Evolutionary conservation across 2,113 vertebrate species (phyloP), one percentile per base, ranked within the genome.

Genomic region (Calyptommatus sinebrachiatus): DNA sequence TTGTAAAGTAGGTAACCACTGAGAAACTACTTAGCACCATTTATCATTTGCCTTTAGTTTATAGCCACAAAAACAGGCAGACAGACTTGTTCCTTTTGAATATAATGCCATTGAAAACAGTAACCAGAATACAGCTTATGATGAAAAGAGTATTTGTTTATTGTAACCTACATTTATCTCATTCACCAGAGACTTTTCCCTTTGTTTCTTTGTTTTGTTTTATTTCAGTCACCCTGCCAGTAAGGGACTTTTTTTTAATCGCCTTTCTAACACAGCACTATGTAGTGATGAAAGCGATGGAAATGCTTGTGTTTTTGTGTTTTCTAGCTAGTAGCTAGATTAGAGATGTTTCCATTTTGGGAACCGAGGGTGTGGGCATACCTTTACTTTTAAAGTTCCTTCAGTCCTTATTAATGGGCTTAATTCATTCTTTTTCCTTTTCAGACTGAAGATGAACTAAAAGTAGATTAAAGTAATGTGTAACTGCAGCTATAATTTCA

Each of bases 41-140:
- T 69, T 70, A 20, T 45, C 21, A 21, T 0, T 79, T 80, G 67
- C 70, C 82, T 86, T 87, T 91, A 41, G 68, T 76, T 81, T 78
- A 28, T 65, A 77, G 0, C 0, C 10, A 45, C 9, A 48, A 60
- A 81, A 81, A 85, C 21, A 88, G 84, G 79, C 76, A 86, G 71
- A 57, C 0, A 4, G 16, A 24, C 53, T 21, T 20, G 29, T 41
- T 84, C 77, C 50, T 76, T 89, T 48, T 1, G 24, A 67, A 45
- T 77, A 78, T 28, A n/a, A 2, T 77, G 9, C 60, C 79, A 78
- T 84, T 83, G 79, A 85, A 77, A 87, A 60, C 70, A 86, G 61
- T 50, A 85, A 48, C 45, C 1, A 83, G 63, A 18, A 31, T 26
- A 62, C 26, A 7, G 76, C 48, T n/a, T 41, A 31, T n/a, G 72